Evolutionary conservation across 2,888 invertebrate species (phyloP).

Genomic region (Ypsolopha scabrella): DNA sequence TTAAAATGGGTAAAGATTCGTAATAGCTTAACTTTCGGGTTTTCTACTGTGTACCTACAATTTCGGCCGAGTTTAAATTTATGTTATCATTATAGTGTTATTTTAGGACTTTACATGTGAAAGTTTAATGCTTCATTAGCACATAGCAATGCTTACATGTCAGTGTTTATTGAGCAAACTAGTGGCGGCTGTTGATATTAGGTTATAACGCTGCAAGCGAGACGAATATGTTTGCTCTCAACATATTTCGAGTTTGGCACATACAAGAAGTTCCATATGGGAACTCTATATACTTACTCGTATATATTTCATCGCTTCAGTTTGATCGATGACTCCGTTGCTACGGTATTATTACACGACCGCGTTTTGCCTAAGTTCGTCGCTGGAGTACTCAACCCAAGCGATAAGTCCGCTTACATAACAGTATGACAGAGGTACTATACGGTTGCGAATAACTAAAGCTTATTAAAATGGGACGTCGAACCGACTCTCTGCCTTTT

Average conservation of each 20-base stretch:
- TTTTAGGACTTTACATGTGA: not conserved
- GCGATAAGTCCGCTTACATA: too few relatives aligned
- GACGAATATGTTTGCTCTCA: not conserved
- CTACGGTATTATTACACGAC: constrained; percentile 30
- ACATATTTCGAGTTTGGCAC: constrained; percentile 7
- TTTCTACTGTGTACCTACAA: too few relatives aligned
- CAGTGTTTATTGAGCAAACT: not conserved
- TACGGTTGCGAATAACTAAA: not conserved
- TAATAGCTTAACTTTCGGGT: too few relatives aligned
- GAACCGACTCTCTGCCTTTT: constrained; percentile 33
- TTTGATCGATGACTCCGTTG: constrained; percentile 54
- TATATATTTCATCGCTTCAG: constrained; percentile 48
- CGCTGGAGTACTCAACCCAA: too few relatives aligned
- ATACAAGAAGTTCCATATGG: constrained; percentile 6
- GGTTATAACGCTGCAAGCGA: not conserved
- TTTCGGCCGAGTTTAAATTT: too few relatives aligned
- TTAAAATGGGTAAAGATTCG: too few relatives aligned
- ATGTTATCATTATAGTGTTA: not conserved
- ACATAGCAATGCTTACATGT: not conserved
- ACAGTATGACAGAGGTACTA: not conserved
- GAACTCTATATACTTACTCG: constrained; percentile 11
- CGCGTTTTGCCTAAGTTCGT: too few relatives aligned
- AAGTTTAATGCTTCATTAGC: not conserved
- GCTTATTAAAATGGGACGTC: constrained; percentile 28
- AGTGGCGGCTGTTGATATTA: not conserved